A percentile compares a stretch with the other conserved stretches of the same genome.
phyloP scores from a whole-genome alignment of 2,888 invertebrate species.

The Nyleta sp. region DNA sequence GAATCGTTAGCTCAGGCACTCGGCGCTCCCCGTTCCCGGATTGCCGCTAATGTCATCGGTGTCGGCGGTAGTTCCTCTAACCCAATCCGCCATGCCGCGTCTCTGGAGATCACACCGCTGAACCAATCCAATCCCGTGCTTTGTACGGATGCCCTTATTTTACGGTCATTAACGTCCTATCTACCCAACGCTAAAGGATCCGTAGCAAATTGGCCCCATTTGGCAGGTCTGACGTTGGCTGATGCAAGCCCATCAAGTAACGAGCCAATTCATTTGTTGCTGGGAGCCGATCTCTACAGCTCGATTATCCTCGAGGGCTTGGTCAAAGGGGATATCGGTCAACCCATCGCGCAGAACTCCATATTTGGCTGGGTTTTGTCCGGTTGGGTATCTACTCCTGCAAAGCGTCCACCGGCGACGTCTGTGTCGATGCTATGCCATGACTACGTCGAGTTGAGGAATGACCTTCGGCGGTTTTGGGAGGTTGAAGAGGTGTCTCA shows the following conservation, averaged over 20 bases:
- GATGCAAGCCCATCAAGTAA: neutral
- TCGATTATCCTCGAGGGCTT: neutral
- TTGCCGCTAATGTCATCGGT: neutral
- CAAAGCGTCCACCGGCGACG: neutral
- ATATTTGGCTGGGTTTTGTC: conserved; percentile 6
- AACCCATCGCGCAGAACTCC: conserved; percentile 7
- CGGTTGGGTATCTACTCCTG: neutral
- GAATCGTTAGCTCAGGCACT: neutral
- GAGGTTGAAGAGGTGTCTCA: conserved; percentile 1
- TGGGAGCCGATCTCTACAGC: neutral
- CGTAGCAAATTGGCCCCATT: neutral
- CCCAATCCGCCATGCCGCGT: neutral
- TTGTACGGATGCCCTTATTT: neutral
- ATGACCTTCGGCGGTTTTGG: conserved; percentile 18
- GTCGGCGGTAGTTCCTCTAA: too few species aligned
- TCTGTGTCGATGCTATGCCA: conserved; percentile 13
- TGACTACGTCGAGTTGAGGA: neutral
- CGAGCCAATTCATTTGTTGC: neutral
- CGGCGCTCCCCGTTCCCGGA: neutral
- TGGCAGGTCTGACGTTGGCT: neutral
- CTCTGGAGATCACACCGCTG: neutral
- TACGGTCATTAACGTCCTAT: neutral
- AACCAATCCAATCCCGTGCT: neutral
- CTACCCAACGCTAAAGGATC: neutral
- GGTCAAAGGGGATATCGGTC: neutral